Evolutionary conservation across 2,797 vertebrate species (phyloP), one percentile per base, ranked within the genome.

Genomic region (Calcarius lapponicus): DNA sequence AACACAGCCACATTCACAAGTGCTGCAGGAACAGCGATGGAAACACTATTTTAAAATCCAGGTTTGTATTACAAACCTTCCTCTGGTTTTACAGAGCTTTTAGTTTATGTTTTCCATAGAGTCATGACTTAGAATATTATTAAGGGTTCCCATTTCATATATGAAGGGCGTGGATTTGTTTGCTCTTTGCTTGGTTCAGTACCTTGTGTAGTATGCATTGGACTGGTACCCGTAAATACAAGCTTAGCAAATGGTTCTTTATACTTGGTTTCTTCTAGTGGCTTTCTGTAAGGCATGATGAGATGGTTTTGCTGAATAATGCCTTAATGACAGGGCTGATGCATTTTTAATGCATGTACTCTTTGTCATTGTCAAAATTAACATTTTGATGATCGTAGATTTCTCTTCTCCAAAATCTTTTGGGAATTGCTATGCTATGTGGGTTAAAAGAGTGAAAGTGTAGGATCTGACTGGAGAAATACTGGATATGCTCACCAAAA

Each of bases 291-390:
- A 93, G 88, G 53, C 80, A 58, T 69, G 78, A 88, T 88, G 91
- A 92, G 74, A 65, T 95, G 88, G 66, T 91, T 96, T 91, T 97
- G 70, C 93, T 97, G 93, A 96, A 80, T 95, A 96, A 93, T 78
- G 61, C 91, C 61, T 84, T 97, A 95, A 96, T 64, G 93, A 88
- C 72, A 93, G 78, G 90, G 80, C 61, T 75, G 72, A 85, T 86
- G 78, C 88, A 95, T 96, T 96, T 95, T 89, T 96, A 95, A 94
- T 96, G 87, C 66, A 19, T 14, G 48, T 93, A 69, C 89, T 91
- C 80, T 96, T 96, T 94, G 85, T 92, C 89, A 58, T 95, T 95
- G 84, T 93, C 91, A 81, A 93, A 91, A 95, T 93, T 94, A 95
- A 74, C 87, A 93, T 96, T 96, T 89, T 95, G 84, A 96, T 94